Conservation (phyloP, 2,797 vertebrate genomes). For the Labeo calbasu region DNA sequence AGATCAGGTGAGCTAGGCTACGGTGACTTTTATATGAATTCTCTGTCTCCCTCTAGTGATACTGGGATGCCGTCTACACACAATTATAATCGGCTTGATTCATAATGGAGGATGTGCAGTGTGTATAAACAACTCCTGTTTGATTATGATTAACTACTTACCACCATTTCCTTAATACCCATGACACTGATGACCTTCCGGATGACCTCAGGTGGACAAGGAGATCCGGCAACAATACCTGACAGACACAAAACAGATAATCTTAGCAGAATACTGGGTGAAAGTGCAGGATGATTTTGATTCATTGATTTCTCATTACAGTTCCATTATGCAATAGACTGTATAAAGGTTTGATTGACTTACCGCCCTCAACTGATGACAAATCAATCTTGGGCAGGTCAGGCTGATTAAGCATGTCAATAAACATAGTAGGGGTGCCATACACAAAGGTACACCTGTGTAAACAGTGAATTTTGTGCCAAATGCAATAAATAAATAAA, state of each 20-base stretch:
- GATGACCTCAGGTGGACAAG: slow-evolving; percentile 83
- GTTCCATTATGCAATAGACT: not conserved
- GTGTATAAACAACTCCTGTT: not conserved
- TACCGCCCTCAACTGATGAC: slow-evolving; percentile 82
- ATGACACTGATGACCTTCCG: slow-evolving; percentile 73
- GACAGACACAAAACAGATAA: slow-evolving; percentile 52
- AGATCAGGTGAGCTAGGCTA: not conserved
- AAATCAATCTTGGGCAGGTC: slow-evolving; percentile 80
- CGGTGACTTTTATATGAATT: not conserved
- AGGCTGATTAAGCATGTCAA: slow-evolving; percentile 86
- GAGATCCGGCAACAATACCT: slow-evolving; percentile 86
- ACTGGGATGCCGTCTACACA: not conserved
- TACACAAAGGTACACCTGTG: slow-evolving; percentile 80
- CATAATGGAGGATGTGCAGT: not conserved
- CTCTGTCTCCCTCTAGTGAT: slow-evolving; percentile 47
- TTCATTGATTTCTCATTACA: not conserved
- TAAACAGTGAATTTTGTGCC: not conserved
- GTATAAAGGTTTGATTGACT: slow-evolving; percentile 54
- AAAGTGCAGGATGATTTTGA: not conserved
- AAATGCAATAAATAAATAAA: not conserved
- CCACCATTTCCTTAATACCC: slow-evolving; percentile 77
- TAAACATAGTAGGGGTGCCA: slow-evolving; percentile 92
- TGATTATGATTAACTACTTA: slow-evolving; percentile 73
- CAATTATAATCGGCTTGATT: not conserved
- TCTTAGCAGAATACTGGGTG: not conserved